Evolutionary conservation across 2,888 invertebrate species (phyloP).

Genomic region (Empis stercorea): DNA sequence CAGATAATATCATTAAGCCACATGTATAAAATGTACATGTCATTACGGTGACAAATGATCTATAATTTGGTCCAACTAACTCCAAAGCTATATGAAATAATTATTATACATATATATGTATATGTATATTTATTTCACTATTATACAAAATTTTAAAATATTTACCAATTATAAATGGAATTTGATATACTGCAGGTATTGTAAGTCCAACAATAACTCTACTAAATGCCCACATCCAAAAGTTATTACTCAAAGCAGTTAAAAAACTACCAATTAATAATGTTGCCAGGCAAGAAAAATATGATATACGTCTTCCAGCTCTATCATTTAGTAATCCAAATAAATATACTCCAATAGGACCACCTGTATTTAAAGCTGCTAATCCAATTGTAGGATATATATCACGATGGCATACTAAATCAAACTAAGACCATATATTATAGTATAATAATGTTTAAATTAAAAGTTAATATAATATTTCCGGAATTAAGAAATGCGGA

Average conservation of each 20-base stretch:
- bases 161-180: slow-evolving; percentile 89
- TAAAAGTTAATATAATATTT: no score
- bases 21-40: slow-evolving; percentile 83
- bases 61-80: slow-evolving; percentile 78
- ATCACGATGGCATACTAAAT: slow-evolving; percentile 75
- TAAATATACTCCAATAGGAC: slow-evolving; percentile 78
- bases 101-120: background rate
- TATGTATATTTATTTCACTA: background rate
- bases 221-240: slow-evolving; percentile 72
- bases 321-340: slow-evolving; percentile 81
- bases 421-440: slow-evolving; percentile 63
- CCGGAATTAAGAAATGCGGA: no score
- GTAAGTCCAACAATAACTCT: slow-evolving; percentile 77
- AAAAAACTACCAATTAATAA: slow-evolving; percentile 65
- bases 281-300: slow-evolving; percentile 74
- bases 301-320: slow-evolving; percentile 71
- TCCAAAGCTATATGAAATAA: slow-evolving; percentile 55
- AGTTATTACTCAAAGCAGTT: slow-evolving; percentile 64
- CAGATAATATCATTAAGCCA: slow-evolving; percentile 69
- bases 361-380: slow-evolving; percentile 75
- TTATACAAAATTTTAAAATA: no score
- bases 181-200: slow-evolving; percentile 85
- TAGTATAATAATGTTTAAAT: no score
- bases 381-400: slow-evolving; percentile 80
- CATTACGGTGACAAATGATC: slow-evolving; percentile 85